Base-by-base conservation (phyloP, 2,797 vertebrate genomes). In the Poeciliopsis infans region DNA sequence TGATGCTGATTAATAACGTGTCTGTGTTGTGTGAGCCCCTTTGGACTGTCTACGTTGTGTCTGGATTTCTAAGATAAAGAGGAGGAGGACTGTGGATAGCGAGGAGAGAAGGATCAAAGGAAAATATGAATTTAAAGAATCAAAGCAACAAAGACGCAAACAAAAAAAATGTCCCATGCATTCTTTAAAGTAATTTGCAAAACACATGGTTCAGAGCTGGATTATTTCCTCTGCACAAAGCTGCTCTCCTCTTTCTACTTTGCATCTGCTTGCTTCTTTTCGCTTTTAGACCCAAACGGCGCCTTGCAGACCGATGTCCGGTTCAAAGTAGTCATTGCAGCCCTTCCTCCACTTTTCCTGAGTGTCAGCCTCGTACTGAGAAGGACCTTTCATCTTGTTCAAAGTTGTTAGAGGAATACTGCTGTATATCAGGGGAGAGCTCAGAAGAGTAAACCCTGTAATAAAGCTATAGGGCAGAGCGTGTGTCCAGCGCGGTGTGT, bases 311-410 rank as follows among this genome's bases (percentile, higher is more conserved):
- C 75, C 73, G 66, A 2, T 55, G 59, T 73, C 53, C 84, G 87
- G 84, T 92, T 94, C 87, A 91, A 91, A 79, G 77, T 90, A 79
- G 77, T 87, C 83, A 82, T 88, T 20, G 41, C 84, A 83, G 80
- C 82, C 81, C 84, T 75, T 46, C 83, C 75, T 36, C 80, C 61
- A 84, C 31, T 77, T 77, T 79, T 77, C 86, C 55, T 69, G 81
- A 83, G 83, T 72, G 86, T 77, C 64, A 59, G 80, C 80, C 73
- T 84, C 74, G 90, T 79, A 47, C 51, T 41, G 68, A 13, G 77
- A 61, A 88, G 79, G 81, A 86, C 75, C 90, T 94, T 94, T 94
- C 85, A 92, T 94, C 92, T 93, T 84, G 83, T 90, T 93, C 89
- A 92, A 87, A 89, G 85, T 86, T 89, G 79, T 87, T 85, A 82